A percentile compares a stretch with the other conserved stretches of the same genome.
Evolutionary conservation across 2,888 invertebrate species (phyloP).

Genomic region (Caradrina clavipalpis): DNA sequence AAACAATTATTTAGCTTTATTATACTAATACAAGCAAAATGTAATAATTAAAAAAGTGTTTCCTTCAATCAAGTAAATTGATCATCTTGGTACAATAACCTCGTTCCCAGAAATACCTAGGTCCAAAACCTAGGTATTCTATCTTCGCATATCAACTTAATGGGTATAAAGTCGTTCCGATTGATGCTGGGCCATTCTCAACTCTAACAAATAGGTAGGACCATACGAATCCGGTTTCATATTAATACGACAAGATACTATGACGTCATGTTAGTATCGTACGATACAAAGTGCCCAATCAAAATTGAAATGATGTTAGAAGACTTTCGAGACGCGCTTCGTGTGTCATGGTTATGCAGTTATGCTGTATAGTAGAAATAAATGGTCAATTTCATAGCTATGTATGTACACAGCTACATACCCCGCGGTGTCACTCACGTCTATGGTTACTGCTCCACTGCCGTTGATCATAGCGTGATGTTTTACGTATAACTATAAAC

Average conservation of each 20-base stretch:
- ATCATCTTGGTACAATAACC: too few species aligned
- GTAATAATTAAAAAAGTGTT: too few species aligned
- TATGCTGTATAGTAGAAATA: neutral
- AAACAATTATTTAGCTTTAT: too few species aligned
- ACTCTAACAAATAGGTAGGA: neutral
- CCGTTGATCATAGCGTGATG: too few species aligned
- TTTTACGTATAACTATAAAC: too few species aligned
- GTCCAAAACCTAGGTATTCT: too few species aligned
- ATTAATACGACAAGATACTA: conserved; percentile 14
- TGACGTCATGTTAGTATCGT: conserved; percentile 32
- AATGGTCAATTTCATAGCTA: neutral
- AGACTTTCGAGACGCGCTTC: neutral
- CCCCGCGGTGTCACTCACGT: too few species aligned
- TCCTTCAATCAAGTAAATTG: too few species aligned
- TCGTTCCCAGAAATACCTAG: too few species aligned
- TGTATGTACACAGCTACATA: neutral
- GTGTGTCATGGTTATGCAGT: neutral
- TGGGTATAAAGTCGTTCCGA: neutral
- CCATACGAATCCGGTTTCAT: conserved; percentile 43
- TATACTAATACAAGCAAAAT: too few species aligned
- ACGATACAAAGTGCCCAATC: conserved; percentile 37
- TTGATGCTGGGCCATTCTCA: conserved; percentile 3
- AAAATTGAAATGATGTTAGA: conserved; percentile 1
- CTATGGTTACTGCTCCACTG: too few species aligned
- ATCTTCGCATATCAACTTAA: neutral